Evolutionary conservation across 2,113 vertebrate genomes (phyloP).

Genomic region (Eulacestoma nigropectus): DNA sequence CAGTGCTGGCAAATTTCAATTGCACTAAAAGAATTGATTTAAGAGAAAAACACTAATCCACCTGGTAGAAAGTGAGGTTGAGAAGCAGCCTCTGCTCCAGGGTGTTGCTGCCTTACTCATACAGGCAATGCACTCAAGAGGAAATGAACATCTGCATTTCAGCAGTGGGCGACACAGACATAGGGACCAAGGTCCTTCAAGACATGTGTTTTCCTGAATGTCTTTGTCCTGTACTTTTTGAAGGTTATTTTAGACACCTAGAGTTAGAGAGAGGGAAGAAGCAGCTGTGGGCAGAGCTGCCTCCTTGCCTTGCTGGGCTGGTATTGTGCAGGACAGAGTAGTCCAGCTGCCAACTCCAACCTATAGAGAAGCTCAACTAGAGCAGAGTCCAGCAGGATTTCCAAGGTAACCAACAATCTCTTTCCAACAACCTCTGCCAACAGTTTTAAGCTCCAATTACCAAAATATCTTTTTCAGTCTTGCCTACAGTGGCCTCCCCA

Average conservation of each 20-base stretch:
- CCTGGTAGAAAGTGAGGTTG: not conserved
- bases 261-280: not conserved
- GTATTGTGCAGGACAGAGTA: not conserved
- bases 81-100: not conserved
- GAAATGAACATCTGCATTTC: not conserved
- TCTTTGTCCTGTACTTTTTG: not conserved
- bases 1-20: not conserved
- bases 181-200: not conserved
- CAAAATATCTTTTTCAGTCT: not conserved
- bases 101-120: not conserved
- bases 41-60: not conserved
- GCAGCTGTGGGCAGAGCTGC: not conserved
- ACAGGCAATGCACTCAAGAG: not conserved
- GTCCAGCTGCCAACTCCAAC: not conserved
- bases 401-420: not conserved
- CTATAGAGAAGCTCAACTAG: rapidly evolving
- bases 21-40: not conserved
- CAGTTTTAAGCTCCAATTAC: not conserved
- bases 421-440: not conserved
- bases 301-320: not conserved
- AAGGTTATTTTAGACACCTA: not conserved
- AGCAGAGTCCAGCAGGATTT: not conserved
- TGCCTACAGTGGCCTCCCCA: not conserved
- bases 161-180: not conserved
- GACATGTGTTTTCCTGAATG: not conserved